These are phyloP conservation scores for Electrona antarctica DNA, from an alignment of 2,113 vertebrate genomes.

Conservation along the genomic window DNA sequence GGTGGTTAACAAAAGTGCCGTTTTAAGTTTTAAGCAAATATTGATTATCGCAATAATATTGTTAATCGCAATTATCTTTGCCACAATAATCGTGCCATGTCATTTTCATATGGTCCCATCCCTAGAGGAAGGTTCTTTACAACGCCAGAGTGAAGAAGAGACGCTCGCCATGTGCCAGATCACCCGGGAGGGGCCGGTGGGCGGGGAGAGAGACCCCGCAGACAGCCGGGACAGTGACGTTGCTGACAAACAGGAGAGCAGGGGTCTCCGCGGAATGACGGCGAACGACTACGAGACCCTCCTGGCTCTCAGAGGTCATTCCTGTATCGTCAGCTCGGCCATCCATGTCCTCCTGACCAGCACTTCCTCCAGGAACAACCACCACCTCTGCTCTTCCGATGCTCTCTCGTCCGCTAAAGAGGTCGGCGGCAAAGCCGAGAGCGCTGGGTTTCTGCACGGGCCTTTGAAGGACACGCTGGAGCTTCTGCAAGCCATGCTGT, in stretches of 20 bases:
- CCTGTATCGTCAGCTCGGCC: conserved; percentile 84
- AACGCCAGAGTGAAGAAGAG: conserved; percentile 32
- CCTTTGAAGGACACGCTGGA: conserved; percentile 85
- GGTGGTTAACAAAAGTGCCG: too few species aligned
- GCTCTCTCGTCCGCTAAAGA: conserved; percentile 45
- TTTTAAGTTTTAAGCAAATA: too few species aligned
- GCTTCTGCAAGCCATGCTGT: conserved; percentile 86
- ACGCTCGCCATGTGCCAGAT: conserved; percentile 41
- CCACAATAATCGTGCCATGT: too few species aligned
- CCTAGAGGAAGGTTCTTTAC: too few species aligned
- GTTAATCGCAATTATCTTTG: too few species aligned
- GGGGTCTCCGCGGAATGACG: conserved; percentile 62
- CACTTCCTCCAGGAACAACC: too few species aligned
- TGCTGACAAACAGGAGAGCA: conserved; percentile 1
- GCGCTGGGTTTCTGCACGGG: conserved; percentile 70
- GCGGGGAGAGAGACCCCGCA: conserved; percentile 67
- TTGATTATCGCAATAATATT: too few species aligned
- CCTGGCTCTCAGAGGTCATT: conserved; percentile 86
- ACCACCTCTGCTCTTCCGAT: conserved; percentile 54
- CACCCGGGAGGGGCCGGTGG: conserved; percentile 74
- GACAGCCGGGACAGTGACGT: conserved; percentile 63
- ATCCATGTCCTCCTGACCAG: conserved; percentile 84
- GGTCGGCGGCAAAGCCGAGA: conserved; percentile 74
- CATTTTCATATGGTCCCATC: too few species aligned
- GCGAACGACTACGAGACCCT: conserved; percentile 82